Conservation (phyloP, 2,797 vertebrate genomes). For the Limnodromus scolopaceus region DNA sequence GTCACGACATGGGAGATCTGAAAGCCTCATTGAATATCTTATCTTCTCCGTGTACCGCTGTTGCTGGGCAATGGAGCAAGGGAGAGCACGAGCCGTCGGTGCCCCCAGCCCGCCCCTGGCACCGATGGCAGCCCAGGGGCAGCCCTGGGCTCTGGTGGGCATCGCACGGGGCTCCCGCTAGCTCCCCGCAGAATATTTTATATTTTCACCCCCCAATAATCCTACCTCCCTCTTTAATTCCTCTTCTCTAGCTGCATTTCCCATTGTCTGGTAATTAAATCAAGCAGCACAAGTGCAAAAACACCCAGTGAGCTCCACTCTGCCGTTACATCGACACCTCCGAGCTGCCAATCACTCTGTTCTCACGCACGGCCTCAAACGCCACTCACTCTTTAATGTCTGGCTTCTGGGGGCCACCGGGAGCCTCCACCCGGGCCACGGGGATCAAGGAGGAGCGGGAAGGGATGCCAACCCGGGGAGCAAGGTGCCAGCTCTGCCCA, state of each 20-base stretch:
- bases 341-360: not conserved
- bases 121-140: accelerated
- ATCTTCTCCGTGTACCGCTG: not conserved
- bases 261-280: slow-evolving; percentile 49
- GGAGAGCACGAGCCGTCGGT: accelerated
- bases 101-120: accelerated
- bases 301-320: not conserved
- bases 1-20: not conserved
- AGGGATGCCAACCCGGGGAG: accelerated
- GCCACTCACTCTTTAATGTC: accelerated
- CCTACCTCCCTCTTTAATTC: not conserved
- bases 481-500: accelerated
- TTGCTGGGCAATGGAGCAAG: not conserved
- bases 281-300: slow-evolving; percentile 14
- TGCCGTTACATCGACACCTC: not conserved
- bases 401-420: not conserved
- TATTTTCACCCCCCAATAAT: not conserved
- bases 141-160: not conserved
- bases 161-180: not conserved
- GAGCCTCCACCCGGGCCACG: not conserved
- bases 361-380: not conserved
- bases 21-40: not conserved
- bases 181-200: not conserved
- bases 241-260: not conserved
- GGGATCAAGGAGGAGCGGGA: not conserved